Evolutionary conservation across 2,888 invertebrate genomes (phyloP).

Genomic region (Trachelus tabidus): DNA sequence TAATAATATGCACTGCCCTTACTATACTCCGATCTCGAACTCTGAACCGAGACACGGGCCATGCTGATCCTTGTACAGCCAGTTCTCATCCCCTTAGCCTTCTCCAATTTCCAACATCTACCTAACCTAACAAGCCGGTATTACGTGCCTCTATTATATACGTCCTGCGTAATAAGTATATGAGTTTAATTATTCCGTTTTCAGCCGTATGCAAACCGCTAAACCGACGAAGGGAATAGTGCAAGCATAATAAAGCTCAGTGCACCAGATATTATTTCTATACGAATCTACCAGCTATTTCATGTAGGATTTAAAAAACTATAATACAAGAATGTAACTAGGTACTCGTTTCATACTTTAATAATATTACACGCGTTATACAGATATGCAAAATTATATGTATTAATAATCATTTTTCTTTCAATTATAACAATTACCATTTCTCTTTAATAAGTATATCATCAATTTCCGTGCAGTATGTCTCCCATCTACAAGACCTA

Average conservation of each 20-base stretch:
- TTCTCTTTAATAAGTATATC: too few relatives aligned
- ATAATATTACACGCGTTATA: too few relatives aligned
- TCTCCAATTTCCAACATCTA: slow-evolving; percentile 3
- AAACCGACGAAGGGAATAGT: neutral
- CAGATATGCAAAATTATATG: too few relatives aligned
- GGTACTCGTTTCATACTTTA: too few relatives aligned
- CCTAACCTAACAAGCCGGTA: neutral
- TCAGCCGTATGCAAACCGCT: neutral
- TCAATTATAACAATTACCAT: too few relatives aligned
- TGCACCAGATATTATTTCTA: too few relatives aligned
- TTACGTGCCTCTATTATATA: slow-evolving; percentile 3
- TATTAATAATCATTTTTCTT: too few relatives aligned
- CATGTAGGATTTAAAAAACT: too few relatives aligned
- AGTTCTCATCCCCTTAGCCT: neutral
- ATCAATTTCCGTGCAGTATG: too few relatives aligned
- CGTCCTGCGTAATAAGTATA: neutral
- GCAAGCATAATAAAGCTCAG: neutral
- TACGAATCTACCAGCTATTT: too few relatives aligned
- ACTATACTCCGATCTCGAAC: slow-evolving; percentile 14
- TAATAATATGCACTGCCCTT: slow-evolving; percentile 15
- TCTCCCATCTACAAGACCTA: too few relatives aligned
- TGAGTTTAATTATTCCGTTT: slow-evolving; percentile 1
- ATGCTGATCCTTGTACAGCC: slow-evolving; percentile 6
- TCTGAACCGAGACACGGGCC: slow-evolving; percentile 14
- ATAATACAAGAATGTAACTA: too few relatives aligned